These are phyloP conservation scores for Sturmia bella DNA, from an alignment of 2,888 invertebrate species.

Conservation along the genomic window DNA sequence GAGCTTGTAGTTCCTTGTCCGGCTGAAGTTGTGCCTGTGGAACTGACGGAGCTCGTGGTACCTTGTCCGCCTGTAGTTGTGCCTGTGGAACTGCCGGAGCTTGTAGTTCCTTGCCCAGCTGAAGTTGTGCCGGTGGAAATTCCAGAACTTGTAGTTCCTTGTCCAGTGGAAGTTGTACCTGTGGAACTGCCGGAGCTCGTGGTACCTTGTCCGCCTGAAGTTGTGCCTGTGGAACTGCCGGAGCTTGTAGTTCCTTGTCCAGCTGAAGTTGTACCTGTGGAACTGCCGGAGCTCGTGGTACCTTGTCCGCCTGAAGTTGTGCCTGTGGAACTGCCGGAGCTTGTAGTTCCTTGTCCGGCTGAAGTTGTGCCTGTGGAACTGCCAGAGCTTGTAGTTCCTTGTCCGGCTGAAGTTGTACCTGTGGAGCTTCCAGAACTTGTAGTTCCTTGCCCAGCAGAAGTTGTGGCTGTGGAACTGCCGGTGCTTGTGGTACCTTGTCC, in stretches of 20 bases:
- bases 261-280: too few species aligned
- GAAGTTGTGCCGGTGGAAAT: not conserved
- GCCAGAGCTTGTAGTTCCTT: too few species aligned
- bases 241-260: too few species aligned
- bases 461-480: not conserved
- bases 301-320: too few species aligned
- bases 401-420: too few species aligned
- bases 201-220: too few species aligned
- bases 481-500: not conserved
- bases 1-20: not conserved
- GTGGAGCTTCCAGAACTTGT: not conserved
- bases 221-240: too few species aligned
- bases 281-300: too few species aligned
- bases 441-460: not conserved
- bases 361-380: too few species aligned
- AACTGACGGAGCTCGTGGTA: not conserved
- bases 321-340: too few species aligned
- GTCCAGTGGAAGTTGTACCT: not conserved
- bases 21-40: not conserved
- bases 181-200: too few species aligned
- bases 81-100: not conserved
- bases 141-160: not conserved
- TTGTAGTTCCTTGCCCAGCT: not conserved
- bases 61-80: not conserved
- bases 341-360: too few species aligned